Evolutionary conservation across 2,888 invertebrate genomes (phyloP).

Genomic region (Liposcelis brunnea): DNA sequence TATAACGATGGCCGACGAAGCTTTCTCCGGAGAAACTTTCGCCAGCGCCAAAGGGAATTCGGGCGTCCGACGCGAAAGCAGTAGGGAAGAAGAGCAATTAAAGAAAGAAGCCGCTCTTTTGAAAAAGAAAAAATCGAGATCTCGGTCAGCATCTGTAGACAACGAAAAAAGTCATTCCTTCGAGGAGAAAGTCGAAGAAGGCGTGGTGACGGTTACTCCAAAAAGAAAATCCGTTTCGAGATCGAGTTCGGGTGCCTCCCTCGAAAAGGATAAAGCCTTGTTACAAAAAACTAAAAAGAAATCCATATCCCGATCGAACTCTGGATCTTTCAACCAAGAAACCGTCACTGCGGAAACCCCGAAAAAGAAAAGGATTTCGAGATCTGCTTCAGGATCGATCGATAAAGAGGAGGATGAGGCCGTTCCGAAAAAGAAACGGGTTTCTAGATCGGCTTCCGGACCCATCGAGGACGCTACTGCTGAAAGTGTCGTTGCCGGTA

Average conservation of each 20-base stretch:
- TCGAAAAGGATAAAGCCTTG: neutral
- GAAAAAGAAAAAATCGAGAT: constrained; percentile 12
- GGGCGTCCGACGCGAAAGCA: neutral
- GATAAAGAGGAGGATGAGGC: neutral
- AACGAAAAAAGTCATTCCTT: constrained; percentile 2
- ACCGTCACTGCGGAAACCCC: neutral
- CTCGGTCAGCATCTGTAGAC: constrained; percentile 12
- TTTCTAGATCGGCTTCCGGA: neutral
- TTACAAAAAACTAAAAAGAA: neutral
- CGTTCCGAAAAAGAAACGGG: neutral
- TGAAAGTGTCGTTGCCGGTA: neutral
- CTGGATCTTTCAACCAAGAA: neutral
- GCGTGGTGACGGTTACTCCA: neutral
- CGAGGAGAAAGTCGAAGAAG: constrained; percentile 10
- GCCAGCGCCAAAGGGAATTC: constrained; percentile 17
- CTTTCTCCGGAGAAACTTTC: constrained; percentile 13
- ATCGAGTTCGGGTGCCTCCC: constrained; percentile 2
- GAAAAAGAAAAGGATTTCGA: neutral
- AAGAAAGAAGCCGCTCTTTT: constrained; percentile 9
- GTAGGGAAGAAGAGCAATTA: constrained; percentile 12
- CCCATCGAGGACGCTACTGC: no score
- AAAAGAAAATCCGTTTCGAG: constrained; percentile 7
- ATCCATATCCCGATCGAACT: neutral
- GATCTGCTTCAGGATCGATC: constrained; percentile 2
- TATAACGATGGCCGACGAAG: constrained; percentile 9